Conservation (phyloP, 2,113 vertebrate species). For the Rhabdornis inornatus region DNA sequence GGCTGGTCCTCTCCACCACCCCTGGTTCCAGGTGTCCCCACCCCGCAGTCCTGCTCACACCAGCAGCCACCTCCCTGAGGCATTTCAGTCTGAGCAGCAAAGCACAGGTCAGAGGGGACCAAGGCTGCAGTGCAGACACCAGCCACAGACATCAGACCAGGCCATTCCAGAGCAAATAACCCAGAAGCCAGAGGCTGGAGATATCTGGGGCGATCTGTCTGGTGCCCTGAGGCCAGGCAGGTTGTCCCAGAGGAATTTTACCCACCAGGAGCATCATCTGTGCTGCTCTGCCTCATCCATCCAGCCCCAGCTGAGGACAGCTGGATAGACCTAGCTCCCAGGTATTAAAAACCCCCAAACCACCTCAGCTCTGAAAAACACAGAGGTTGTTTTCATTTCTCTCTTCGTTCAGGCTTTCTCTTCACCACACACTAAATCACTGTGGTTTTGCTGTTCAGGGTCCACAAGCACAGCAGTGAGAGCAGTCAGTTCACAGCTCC, state of each 20-base stretch:
- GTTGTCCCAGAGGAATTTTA: background rate
- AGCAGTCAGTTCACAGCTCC: background rate
- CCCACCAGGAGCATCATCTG: background rate
- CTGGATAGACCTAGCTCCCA: fast-evolving
- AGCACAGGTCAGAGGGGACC: background rate
- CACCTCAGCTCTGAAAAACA: background rate
- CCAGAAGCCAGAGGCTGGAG: background rate
- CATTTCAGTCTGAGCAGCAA: background rate
- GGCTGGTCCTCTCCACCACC: background rate
- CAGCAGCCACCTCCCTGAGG: background rate
- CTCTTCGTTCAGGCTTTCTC: background rate
- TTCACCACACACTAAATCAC: background rate
- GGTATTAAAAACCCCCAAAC: background rate
- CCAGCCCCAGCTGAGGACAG: background rate
- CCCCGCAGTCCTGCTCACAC: fast-evolving
- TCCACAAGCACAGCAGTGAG: background rate
- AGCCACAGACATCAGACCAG: background rate
- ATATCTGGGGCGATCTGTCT: fast-evolving
- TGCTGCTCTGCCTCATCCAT: background rate
- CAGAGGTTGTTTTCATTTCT: fast-evolving
- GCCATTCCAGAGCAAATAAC: background rate
- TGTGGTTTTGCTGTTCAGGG: background rate
- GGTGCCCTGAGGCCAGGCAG: fast-evolving
- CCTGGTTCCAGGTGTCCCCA: fast-evolving
- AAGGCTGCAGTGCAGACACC: background rate